These are phyloP conservation scores for Gerris buenoi DNA, from an alignment of 1,140 invertebrate species.

Conservation along the genomic window DNA sequence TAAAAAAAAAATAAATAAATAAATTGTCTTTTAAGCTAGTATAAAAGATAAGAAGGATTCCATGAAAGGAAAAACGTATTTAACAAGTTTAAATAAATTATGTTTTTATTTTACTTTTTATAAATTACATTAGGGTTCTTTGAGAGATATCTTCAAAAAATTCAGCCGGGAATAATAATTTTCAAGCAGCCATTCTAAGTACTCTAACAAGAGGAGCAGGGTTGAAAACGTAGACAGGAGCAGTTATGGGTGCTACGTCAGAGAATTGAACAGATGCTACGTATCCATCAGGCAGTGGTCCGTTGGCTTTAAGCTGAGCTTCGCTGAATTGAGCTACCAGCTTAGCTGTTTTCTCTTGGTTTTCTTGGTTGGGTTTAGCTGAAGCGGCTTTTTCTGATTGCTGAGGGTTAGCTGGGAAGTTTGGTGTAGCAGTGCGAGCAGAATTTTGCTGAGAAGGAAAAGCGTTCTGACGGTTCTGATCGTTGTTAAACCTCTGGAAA, in stretches of 20 bases:
- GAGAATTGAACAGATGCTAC: slow-evolving; percentile 22
- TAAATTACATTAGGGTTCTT: too few relatives aligned
- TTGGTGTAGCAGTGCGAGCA: background rate
- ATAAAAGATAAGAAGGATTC: too few relatives aligned
- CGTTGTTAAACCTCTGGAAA: background rate
- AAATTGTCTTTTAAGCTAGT: too few relatives aligned
- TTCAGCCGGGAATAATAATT: too few relatives aligned
- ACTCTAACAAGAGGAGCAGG: slow-evolving; percentile 18
- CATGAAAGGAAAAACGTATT: too few relatives aligned
- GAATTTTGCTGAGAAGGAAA: background rate
- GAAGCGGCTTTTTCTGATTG: background rate
- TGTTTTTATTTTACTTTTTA: too few relatives aligned
- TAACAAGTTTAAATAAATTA: too few relatives aligned
- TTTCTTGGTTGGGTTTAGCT: background rate
- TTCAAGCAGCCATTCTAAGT: slow-evolving; percentile 10
- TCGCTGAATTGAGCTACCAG: background rate
- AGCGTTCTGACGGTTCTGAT: background rate
- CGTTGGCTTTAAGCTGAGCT: background rate
- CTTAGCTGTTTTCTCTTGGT: background rate
- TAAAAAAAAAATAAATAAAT: too few relatives aligned
- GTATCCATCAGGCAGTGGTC: background rate
- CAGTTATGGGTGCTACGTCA: slow-evolving; percentile 22
- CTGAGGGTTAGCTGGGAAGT: background rate
- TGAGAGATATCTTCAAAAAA: too few relatives aligned
- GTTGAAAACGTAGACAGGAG: slow-evolving; percentile 22